phyloP scores from a whole-genome alignment of 1,140 invertebrate species.

The Drosophila kurseongensis region DNA sequence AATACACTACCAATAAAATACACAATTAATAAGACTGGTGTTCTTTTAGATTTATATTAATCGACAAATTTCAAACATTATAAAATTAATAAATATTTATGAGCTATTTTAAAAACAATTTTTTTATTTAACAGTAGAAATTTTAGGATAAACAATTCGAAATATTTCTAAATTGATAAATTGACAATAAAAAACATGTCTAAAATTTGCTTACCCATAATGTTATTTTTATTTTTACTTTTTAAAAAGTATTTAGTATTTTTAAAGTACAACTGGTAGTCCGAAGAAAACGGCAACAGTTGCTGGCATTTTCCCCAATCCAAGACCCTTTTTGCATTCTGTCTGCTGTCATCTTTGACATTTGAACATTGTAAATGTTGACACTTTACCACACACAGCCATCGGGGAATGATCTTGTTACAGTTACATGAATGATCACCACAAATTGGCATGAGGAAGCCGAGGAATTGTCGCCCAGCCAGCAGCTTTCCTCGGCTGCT shows the following conservation, averaged over 20 bases:
- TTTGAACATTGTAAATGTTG: constrained; percentile 82
- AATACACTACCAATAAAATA: constrained; percentile 5
- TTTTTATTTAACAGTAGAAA: too few species aligned
- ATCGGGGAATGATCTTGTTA: constrained; percentile 72
- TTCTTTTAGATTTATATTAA: too few species aligned
- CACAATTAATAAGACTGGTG: too few species aligned
- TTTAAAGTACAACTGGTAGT: not conserved
- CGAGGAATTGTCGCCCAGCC: constrained; percentile 49
- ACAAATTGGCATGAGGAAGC: constrained; percentile 78
- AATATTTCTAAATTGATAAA: too few species aligned
- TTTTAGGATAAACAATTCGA: too few species aligned
- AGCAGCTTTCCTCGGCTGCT: constrained; percentile 34
- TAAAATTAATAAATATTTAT: too few species aligned
- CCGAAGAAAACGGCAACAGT: constrained; percentile 46
- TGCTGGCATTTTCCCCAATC: constrained; percentile 36
- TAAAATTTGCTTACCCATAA: too few species aligned
- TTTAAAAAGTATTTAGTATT: not conserved
- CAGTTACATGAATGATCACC: constrained; percentile 82
- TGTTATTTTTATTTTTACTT: not conserved
- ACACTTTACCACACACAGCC: constrained; percentile 81
- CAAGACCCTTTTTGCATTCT: constrained; percentile 4
- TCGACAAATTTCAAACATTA: not conserved
- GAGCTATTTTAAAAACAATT: too few species aligned
- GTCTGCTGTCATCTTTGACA: constrained; percentile 77
- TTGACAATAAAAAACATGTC: too few species aligned